Percentiles rank a stretch among this genome's conserved stretches.
Conservation (phyloP, 2,113 vertebrate species). For the Holacanthus passer region DNA sequence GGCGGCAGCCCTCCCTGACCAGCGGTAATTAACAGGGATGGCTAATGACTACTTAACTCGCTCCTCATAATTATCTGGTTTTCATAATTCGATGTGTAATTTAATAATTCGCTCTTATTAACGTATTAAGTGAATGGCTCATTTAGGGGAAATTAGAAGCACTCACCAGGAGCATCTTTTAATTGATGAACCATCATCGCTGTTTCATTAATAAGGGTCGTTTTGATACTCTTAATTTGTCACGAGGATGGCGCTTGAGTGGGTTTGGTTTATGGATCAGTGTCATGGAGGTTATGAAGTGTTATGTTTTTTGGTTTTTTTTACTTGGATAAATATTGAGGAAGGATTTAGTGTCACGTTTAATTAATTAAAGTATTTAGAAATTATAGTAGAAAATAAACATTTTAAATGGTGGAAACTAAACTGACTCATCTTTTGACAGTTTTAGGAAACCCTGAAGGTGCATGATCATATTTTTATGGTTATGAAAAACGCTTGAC, state of each 20-base stretch:
- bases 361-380: not conserved
- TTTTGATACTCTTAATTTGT: conserved; percentile 80
- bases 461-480: not conserved
- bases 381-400: not conserved
- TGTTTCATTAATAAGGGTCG: conserved; percentile 79
- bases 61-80: conserved; percentile 98
- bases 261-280: conserved; percentile 53
- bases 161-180: conserved; percentile 84
- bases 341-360: not conserved
- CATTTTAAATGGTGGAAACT: not conserved
- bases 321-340: conserved; percentile 23
- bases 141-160: conserved; percentile 87
- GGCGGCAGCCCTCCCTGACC: conserved; percentile 92
- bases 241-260: conserved; percentile 49
- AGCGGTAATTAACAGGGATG: conserved; percentile 99
- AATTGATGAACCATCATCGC: conserved; percentile 82
- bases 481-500: not conserved
- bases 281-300: conserved; percentile 30
- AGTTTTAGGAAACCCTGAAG: not conserved
- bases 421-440: not conserved
- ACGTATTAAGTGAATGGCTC: conserved; percentile 93
- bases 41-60: conserved; percentile 99
- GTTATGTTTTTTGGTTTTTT: no score
- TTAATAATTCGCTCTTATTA: conserved; percentile 99
- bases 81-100: conserved; percentile 99